Base-by-base conservation (phyloP, 92 coral and sea anemone genomes). In the Virgularia gustaviana region DNA sequence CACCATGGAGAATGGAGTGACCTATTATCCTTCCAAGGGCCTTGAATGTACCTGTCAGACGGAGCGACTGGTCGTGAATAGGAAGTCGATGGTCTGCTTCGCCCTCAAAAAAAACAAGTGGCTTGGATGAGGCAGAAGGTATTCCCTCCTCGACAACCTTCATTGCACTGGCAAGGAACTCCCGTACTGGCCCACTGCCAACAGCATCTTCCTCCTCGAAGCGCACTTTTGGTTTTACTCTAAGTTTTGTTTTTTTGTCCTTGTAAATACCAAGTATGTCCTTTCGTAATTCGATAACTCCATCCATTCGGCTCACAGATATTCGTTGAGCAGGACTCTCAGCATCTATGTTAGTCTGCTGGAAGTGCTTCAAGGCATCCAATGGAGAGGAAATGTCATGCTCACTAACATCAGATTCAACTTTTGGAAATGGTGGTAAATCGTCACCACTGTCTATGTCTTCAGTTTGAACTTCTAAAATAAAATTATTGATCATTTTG, bases 201-300 rank as follows among this genome's bases (percentile, higher is more conserved):
- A 67, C 89, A 25, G 76, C 89, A 59, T 65, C 83, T 66, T 85
- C 86, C 32, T 66, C 86, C 65, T 85, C 86, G 43, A 81, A 85
- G 30, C 56, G 32, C 22, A 84, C 85, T 45, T 45, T 65, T 18
- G 82, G 85, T n/a, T 18, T 23, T 19, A 45, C 82, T 6, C 18
- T 75, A 0, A 84, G 61, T 10, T 76, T 80, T 8, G 59, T 58
- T 32, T 43, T 53, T 32, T 72, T 79, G 57, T 55, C 63, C 58
- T 85, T 80, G 63, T 80, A 85, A 44, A 75, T 68, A 28, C 77
- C 65, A 32, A 85, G 52, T 25, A 79, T 80, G 36, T 85, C 85
- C 65, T 38, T 52, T 20, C 60, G 57, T 47, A 75, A 53, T 61
- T 79, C 85, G 10, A 7, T 33, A n/a, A 20, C 63, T 24, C 82